These are phyloP conservation scores for Lagodon rhomboides DNA, from an alignment of 2,797 vertebrate genomes.

Conservation along the genomic window DNA sequence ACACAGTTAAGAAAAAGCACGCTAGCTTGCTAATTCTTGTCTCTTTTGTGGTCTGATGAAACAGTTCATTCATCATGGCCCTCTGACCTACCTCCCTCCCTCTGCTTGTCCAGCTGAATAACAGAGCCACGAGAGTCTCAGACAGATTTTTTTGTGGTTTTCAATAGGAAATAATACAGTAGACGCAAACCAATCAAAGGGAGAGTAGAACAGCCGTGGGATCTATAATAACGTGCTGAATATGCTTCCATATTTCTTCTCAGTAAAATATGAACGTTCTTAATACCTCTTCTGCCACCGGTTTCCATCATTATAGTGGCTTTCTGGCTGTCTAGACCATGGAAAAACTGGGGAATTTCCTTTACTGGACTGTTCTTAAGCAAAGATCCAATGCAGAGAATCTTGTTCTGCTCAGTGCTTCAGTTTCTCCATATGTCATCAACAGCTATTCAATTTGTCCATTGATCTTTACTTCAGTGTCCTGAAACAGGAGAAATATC, in stretches of 20 bases:
- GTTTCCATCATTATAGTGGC: neutral
- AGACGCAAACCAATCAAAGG: too few species aligned
- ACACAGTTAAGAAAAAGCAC: too few species aligned
- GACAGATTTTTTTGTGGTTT: too few species aligned
- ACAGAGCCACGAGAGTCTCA: too few species aligned
- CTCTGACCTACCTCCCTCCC: too few species aligned
- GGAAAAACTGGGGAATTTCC: conserved; percentile 9
- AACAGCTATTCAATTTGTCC: conserved; percentile 15
- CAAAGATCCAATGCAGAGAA: conserved; percentile 18
- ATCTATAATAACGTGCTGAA: neutral
- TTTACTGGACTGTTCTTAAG: neutral
- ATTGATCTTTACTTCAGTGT: conserved; percentile 14
- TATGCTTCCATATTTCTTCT: neutral
- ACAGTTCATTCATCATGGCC: too few species aligned
- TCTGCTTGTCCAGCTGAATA: too few species aligned
- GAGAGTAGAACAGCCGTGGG: too few species aligned
- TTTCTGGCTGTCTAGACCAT: conserved; percentile 23
- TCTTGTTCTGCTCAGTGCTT: neutral
- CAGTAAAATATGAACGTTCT: neutral
- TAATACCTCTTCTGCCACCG: neutral
- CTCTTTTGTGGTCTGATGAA: too few species aligned
- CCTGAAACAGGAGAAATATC: conserved; percentile 30
- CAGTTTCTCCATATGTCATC: conserved; percentile 7
- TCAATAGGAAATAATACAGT: too few species aligned
- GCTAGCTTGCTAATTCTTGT: too few species aligned